phyloP scores from a whole-genome alignment of 2,797 vertebrate genomes.

The Eremophila alpestris region DNA sequence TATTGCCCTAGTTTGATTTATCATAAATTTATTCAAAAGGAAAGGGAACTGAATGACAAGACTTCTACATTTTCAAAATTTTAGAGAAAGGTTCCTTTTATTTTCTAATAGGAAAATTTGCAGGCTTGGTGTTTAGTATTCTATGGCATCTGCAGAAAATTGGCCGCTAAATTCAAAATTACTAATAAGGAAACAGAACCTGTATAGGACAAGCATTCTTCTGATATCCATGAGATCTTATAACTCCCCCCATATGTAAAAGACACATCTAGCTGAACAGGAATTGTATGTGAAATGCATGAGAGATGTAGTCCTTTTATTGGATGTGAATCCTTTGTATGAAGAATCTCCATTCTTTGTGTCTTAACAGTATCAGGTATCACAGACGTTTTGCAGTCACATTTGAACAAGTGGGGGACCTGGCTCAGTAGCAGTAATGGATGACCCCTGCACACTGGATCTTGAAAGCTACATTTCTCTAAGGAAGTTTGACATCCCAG shows the following conservation, averaged over 20 bases:
- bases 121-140: neutral
- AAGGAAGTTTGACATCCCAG: neutral
- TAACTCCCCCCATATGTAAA: neutral
- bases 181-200: neutral
- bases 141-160: neutral
- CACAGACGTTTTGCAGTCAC: neutral
- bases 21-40: neutral
- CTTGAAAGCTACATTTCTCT: neutral
- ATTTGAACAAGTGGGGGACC: neutral
- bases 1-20: neutral
- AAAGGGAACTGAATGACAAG: neutral
- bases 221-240: neutral
- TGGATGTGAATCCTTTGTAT: neutral
- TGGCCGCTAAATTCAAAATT: neutral
- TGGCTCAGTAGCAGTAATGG: neutral
- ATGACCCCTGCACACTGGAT: neutral
- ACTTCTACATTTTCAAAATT: neutral
- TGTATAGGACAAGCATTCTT: accelerated
- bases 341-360: neutral
- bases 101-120: neutral
- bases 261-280: neutral
- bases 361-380: neutral
- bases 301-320: neutral
- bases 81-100: neutral
- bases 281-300: neutral